Base-by-base conservation (phyloP, 2,888 invertebrate species). In the Sinohyriopsis cumingii region DNA sequence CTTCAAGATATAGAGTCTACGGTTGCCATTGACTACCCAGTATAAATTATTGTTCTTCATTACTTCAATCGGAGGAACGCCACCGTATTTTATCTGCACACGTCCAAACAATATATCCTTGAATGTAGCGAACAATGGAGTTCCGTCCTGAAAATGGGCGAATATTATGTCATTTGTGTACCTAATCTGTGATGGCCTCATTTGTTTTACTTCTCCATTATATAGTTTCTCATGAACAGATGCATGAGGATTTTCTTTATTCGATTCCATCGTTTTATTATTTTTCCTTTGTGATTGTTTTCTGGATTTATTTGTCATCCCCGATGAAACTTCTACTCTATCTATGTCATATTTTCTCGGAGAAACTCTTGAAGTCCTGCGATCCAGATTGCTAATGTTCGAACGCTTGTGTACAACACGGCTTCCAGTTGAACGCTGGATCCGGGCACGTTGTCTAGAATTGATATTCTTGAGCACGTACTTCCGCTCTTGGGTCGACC, bases 11-110 rank as follows among this genome's bases (percentile, higher is more conserved):
- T 67, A 75, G 19, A 77, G 73, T 67, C 75, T 65, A 53, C 77
- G 55, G 68, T 77, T 77, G n/a, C 77, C 77, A 72, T 77, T 77
- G 65, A 77, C 75, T 54, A 77, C 77, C 24, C 68, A 77, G 75
- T 73, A 77, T 24, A 77, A 24, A 45, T 60, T 63, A 53, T 68
- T 67, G 3, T 62, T 54, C 56, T 68, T 67, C 77, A 77, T 77
- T 12, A 77, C 77, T 65, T 77, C 77, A 24, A 77, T 73, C 12
- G 73, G 75, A 1, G 77, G 75, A 1, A 77, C 72, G 2, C 73
- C 77, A 5, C 77, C 77, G 24, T 70, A 69, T 22, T 71, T 62
- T 22, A 77, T 77, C 54, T 75, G 73, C 22, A 75, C 64, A 22
- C 69, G 63, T 6, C 69, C 72, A 57, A 75, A 75, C 28, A 75